Conservation (phyloP, 2,113 vertebrate species). For the Ageneiosus marmoratus region DNA sequence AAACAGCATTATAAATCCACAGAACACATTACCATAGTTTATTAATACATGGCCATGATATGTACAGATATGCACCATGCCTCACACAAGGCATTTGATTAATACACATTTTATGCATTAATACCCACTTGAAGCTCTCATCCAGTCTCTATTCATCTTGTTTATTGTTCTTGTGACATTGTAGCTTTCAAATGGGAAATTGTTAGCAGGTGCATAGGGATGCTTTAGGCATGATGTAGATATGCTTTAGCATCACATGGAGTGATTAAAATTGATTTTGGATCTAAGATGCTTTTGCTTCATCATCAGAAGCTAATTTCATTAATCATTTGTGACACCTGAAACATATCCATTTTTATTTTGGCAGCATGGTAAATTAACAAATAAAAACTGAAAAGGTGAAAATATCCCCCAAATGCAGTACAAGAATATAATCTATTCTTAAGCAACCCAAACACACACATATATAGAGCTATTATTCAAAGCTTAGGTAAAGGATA, state of each 20-base stretch:
- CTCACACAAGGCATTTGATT: constrained; percentile 17
- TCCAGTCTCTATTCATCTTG: neutral
- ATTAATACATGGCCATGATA: constrained; percentile 3
- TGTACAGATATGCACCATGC: neutral
- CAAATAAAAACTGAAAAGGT: neutral
- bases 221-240: constrained; percentile 2
- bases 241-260: neutral
- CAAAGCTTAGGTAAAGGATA: constrained; percentile 17
- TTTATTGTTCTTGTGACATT: constrained; percentile 15
- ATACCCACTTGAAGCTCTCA: constrained; percentile 1
- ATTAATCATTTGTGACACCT: neutral
- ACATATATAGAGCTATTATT: neutral
- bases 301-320: neutral
- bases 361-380: too few relatives aligned
- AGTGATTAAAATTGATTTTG: constrained; percentile 14
- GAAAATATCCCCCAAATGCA: neutral
- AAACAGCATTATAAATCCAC: constrained; percentile 29
- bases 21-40: neutral
- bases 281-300: constrained; percentile 8
- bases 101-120: constrained; percentile 18
- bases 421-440: neutral
- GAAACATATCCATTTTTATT: constrained; percentile 1
- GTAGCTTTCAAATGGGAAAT: neutral
- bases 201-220: neutral
- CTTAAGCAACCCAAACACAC: neutral